Percentiles rank a stretch among this genome's conserved stretches.
These are phyloP conservation scores for Heteromurus nitidus DNA, from an alignment of 2,888 invertebrate species.

Conservation along the genomic window DNA sequence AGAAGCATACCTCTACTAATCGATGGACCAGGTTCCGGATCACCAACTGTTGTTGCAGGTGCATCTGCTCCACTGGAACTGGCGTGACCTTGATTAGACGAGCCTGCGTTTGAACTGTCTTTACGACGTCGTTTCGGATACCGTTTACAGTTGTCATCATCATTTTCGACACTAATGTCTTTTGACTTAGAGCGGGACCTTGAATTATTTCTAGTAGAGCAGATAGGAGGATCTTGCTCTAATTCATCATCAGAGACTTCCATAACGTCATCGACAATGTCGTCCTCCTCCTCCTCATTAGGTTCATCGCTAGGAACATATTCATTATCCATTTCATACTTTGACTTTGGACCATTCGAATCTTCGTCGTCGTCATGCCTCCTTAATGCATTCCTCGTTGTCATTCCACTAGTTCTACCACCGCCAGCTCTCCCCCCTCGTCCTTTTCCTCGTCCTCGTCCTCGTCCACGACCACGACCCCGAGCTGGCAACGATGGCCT, in stretches of 20 bases:
- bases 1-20: too few relatives aligned
- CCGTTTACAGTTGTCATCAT: neutral
- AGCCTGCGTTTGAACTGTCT: neutral
- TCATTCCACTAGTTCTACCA: neutral
- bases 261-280: neutral
- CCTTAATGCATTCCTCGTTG: neutral
- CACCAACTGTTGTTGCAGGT: too few relatives aligned
- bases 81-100: too few relatives aligned
- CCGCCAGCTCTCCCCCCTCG: neutral
- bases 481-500: neutral
- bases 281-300: neutral
- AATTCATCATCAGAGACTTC: neutral
- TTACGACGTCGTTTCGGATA: neutral
- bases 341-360: slow-evolving; percentile 6
- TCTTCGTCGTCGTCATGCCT: neutral
- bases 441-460: neutral
- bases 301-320: slow-evolving; percentile 15
- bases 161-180: neutral
- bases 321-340: slow-evolving; percentile 20
- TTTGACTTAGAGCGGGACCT: neutral
- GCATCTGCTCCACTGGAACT: too few relatives aligned
- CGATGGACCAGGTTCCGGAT: too few relatives aligned
- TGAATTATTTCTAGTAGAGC: neutral
- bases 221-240: neutral
- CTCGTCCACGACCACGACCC: neutral